Base-by-base conservation (phyloP, 2,888 invertebrate species). In the Cephus sareptanus region DNA sequence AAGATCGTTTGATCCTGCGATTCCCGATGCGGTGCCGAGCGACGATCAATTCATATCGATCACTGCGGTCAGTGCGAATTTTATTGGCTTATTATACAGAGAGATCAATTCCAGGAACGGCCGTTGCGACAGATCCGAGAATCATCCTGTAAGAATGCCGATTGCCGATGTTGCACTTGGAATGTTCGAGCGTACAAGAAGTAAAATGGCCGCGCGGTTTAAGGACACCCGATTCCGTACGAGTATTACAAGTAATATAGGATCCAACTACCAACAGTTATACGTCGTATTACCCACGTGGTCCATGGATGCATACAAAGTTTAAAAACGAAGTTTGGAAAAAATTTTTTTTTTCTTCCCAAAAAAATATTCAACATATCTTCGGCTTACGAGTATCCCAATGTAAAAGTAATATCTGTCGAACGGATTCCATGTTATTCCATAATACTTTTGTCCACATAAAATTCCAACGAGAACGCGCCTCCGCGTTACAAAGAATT, bases 121-220 rank as follows among this genome's bases (percentile, higher is more conserved):
- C 56, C 6, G 2, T 56, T 56, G 23, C 23, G 56, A 56, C 1
- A 56, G 71, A 74, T 80, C 80, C 79, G 74, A 80, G 83, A 87
- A 83, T 87, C 82, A 81, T 77, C 80, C 68, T 76, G 75, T 77
- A 79, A 77, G 83, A 85, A 86, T 85, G 84, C 56, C 56, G 56
- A 56, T 56, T 9, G 56, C 56, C 9, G 56, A 15, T 56, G 56
- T 23, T 56, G 56, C 56, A 56, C 56, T 56, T 23, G 56, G 56
- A 56, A 56, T 23, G 56, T 15, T 56, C 2, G 2, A 1, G 56
- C 1, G 23, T 56, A 56, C 9, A 56, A 56, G 23, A 56, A 56
- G 23, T 37, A 6, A 56, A 23, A 56, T 23, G 40, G 23, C 56
- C 23, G 56, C 56, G 23, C 23, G 56, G 23, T 56, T 56, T 56